A percentile compares a stretch with the other conserved stretches of the same genome.
Conservation (phyloP, 2,888 invertebrate genomes). For the Pedicia rivosa region DNA sequence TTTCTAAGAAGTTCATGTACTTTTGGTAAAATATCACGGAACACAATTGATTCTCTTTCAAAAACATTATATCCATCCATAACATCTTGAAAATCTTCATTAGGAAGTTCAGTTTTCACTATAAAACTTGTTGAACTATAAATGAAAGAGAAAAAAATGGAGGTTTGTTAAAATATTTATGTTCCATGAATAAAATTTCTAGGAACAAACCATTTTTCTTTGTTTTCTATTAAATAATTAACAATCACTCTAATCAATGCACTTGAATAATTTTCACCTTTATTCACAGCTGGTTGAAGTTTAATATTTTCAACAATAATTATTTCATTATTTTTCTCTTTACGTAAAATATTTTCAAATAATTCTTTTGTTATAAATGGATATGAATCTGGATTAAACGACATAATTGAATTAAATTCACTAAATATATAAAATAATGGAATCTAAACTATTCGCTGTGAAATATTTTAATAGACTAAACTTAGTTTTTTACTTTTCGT, state of each 20-base stretch:
- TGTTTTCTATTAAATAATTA: slow-evolving; percentile 8
- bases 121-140: no score
- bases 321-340: slow-evolving; percentile 15
- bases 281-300: slow-evolving; percentile 17
- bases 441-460: no score
- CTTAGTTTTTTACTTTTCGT: no score
- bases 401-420: no score
- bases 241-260: slow-evolving; percentile 18
- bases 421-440: no score
- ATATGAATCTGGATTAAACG: no score
- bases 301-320: slow-evolving; percentile 14
- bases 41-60: neutral
- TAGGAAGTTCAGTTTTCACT: neutral
- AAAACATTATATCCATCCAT: neutral
- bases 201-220: no score
- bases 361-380: slow-evolving; percentile 20
- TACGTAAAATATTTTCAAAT: slow-evolving; percentile 16
- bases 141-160: no score
- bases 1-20: neutral
- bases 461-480: no score
- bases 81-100: neutral
- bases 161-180: no score
- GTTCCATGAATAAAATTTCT: no score
- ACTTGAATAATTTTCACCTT: slow-evolving; percentile 23
- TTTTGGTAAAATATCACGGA: neutral